Base-by-base conservation (phyloP, 2,888 invertebrate species). In the Cryptus armator region DNA sequence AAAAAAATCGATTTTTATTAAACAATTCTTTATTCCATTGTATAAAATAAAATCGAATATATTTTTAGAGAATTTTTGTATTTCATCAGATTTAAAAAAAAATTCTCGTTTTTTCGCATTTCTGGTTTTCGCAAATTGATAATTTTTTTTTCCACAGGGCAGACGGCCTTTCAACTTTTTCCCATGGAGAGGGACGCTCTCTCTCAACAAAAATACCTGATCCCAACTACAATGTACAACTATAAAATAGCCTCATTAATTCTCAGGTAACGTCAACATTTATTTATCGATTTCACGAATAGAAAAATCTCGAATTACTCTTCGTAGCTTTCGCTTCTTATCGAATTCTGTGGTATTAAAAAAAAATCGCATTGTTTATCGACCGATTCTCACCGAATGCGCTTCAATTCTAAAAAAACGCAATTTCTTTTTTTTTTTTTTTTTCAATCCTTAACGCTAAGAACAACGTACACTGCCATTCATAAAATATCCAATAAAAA, bases 161-260 rank as follows among this genome's bases (percentile, higher is more conserved):
- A 74, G 71, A 44, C 78, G 81, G 0, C 64, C 79, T 10, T 84
- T 66, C 1, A 86, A 81, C n/a, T 53, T 88, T 5, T 62, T 87
- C 19, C 87, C 89, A 29, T 90, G 90, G 91, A 87, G 83, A 64
- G 86, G 87, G 1, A 81, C 48, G 14, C 85, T 89, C n/a, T 86
- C 86, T 10, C 84, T 86, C 12, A 75, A 77, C n/a, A 88, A 87
- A 77, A 29, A 66, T 48, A 64, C 81, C 24, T 89, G 85, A 87
- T 10, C 19, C 3, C 16, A 24, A 24, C 44, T 48, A 16, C 24
- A 46, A 56, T n/a, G 5, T 9, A 29, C 44, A 29, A 56, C 16
- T 6, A 37, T 37, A 62, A 24, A 71, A 82, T 74, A 78, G 62
- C 66, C 64, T 71, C 70, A 56, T 51, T 53, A 62, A 59, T 70